Evolutionary conservation across 2,797 vertebrate genomes (phyloP), one percentile per base, ranked within the genome.

Genomic region (Trachurus trachurus): DNA sequence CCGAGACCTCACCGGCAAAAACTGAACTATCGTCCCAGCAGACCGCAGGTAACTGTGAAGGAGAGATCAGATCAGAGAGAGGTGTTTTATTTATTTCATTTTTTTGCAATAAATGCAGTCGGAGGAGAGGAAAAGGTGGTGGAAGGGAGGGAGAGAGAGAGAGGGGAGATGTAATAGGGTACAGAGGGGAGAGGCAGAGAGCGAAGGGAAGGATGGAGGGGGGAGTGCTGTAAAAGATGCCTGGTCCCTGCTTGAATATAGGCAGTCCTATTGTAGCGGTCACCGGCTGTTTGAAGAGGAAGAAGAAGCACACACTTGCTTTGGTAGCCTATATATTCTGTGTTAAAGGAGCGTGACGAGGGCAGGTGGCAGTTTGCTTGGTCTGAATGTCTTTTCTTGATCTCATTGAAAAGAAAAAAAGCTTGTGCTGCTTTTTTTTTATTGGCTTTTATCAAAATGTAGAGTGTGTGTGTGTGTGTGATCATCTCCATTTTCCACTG

Each of bases 1-100:
- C 94, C 94, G 22, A 93, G 94, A 94, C 94, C 94, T 72, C 93
- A 95, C 80, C 92, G 94, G 63, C 94, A 94, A 85, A 94, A 94
- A 82, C 92, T 93, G 76, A 93, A 95, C 90, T 92, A 93, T 29
- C 94, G 94, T 79, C 94, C 94, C 87, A 91, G 82, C 93, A 93
- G 91, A 91, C 83, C 86, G 1, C 93, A 95, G 94, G 94, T 95
- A 26, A 95, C 73, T 39, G 88, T 90, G 77, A 79, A 47, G 68
- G 71, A 72, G 54, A 26, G 26, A 26, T 26, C 26, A 26, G 61
- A 89, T 69, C 59, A 68, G 72, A 34, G 58, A 76, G 81, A 62
- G n/a, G n/a, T n/a, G 45, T 81, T 83, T 72, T 26, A 26, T 26
- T 26, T 26, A 26, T 26, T 26, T 26, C 3, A 26, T 26, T 26